Base-by-base conservation (phyloP, 2,888 invertebrate species). In the Petrophora chlorosata region DNA sequence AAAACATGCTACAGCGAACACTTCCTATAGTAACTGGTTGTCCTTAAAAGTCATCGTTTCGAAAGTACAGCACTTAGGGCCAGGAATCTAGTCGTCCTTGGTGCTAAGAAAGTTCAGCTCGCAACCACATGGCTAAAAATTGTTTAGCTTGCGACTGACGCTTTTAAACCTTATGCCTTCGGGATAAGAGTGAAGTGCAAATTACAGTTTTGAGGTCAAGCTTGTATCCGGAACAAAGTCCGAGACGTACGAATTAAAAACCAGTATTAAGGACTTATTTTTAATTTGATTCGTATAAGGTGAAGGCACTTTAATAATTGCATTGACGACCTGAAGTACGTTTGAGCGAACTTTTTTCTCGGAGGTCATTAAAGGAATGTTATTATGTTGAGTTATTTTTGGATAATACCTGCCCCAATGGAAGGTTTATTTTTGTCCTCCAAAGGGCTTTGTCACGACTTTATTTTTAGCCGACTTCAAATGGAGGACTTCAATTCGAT, bases 11-110 rank as follows among this genome's bases (percentile, higher is more conserved):
- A n/a, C n/a, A n/a, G n/a, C n/a, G n/a, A n/a, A n/a, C 26, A 33
- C 33, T 42, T 42, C 42, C 42, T 42, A 32, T 25, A 41, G 42
- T 33, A 34, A 35, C 34, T 13, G 2, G 43, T 15, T 29, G 43
- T 43, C 43, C 43, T 43, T 43, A 43, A 34, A 35, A 40, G 15
- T 19, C 35, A 29, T 36, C 35, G 29, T 44, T 44, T 44, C 29
- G 44, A 44, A 44, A 44, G 44, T 44, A 23, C n/a, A 12, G 10
- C 14, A 13, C 29, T 9, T 36, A 42, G 42, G 42, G 26, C 5
- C 16, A 16, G 13, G 44, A 44, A 44, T 44, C 35, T 44, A 36
- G 44, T 36, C 35, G 44, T 44, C 44, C 44, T 44, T 44, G 14
- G 29, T 12, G 29, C 35, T 44, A 44, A 43, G 44, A 44, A 44